phyloP scores from a whole-genome alignment of 2,113 vertebrate species.

The Archocentrus centrarchus region DNA sequence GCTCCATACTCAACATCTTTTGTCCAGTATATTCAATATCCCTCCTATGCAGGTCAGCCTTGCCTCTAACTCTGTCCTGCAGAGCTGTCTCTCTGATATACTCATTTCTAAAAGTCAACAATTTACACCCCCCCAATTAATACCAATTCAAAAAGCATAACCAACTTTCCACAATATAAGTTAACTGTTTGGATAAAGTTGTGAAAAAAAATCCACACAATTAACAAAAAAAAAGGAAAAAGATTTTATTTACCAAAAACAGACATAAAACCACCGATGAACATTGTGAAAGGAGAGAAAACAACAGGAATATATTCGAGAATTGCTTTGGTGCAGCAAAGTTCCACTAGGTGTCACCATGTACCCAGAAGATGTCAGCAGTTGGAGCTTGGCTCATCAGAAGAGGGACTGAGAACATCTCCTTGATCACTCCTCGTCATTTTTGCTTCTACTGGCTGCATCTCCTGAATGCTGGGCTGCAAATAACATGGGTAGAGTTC shows the following conservation, averaged over 20 bases:
- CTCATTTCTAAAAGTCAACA: background rate
- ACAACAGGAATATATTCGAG: background rate
- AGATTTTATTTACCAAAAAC: conserved; percentile 37
- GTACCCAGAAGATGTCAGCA: conserved; percentile 43
- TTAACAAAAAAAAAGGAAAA: background rate
- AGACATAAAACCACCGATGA: background rate
- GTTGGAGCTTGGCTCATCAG: conserved; percentile 72
- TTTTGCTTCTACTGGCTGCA: conserved; percentile 63
- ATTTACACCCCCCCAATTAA: background rate
- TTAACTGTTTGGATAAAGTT: background rate
- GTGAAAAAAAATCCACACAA: background rate
- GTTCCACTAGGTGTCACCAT: conserved; percentile 67
- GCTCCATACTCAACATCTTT: background rate
- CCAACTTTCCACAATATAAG: background rate
- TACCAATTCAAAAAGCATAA: too few species aligned
- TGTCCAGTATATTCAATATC: background rate
- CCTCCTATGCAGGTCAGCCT: background rate
- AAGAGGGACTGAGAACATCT: conserved; percentile 74
- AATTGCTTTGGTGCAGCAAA: background rate
- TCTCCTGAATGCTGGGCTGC: conserved; percentile 56
- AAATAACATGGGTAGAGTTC: background rate
- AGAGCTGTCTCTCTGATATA: background rate
- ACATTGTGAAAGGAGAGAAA: background rate
- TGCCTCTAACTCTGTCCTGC: background rate
- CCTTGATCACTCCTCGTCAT: conserved; percentile 81